A percentile compares a stretch with the other conserved stretches of the same genome.
These are phyloP conservation scores for Nemotelus nigrinus DNA, from an alignment of 2,888 invertebrate species.

Conservation along the genomic window DNA sequence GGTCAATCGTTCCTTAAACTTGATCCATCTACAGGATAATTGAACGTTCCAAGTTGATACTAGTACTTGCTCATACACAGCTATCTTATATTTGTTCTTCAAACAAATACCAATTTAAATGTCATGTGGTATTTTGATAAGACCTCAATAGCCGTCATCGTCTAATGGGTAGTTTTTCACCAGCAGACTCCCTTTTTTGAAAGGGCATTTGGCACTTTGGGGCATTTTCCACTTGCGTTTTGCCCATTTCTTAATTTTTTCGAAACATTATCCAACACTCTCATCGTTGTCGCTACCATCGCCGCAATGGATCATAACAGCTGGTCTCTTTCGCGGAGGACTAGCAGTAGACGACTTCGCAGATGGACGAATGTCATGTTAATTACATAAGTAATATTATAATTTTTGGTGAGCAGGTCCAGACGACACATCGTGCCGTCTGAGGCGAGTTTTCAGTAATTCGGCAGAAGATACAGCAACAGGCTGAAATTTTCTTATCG, in stretches of 20 bases:
- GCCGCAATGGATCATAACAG: not conserved
- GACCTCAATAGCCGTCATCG: no score
- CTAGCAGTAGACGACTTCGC: conserved; percentile 13
- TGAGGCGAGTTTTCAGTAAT: not conserved
- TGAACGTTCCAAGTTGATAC: no score
- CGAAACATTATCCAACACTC: conserved; percentile 33
- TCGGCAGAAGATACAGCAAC: not conserved
- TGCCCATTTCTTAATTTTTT: conserved; percentile 36
- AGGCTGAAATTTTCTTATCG: conserved; percentile 6
- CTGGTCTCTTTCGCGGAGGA: not conserved
- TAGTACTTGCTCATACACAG: no score
- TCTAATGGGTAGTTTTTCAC: no score
- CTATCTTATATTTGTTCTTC: no score
- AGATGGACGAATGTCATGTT: conserved; percentile 38
- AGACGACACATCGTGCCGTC: not conserved
- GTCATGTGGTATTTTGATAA: no score
- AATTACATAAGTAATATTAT: conserved; percentile 11
- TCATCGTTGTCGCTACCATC: not conserved
- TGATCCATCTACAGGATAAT: no score
- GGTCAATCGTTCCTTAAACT: no score
- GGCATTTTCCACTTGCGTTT: conserved; percentile 37
- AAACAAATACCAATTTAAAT: no score
- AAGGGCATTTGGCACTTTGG: conserved; percentile 42
- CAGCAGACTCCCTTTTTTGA: not conserved
- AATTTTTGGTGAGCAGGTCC: conserved; percentile 33